Conservation (phyloP, 2,888 invertebrate species). For the Listrodromus nycthemerus region DNA sequence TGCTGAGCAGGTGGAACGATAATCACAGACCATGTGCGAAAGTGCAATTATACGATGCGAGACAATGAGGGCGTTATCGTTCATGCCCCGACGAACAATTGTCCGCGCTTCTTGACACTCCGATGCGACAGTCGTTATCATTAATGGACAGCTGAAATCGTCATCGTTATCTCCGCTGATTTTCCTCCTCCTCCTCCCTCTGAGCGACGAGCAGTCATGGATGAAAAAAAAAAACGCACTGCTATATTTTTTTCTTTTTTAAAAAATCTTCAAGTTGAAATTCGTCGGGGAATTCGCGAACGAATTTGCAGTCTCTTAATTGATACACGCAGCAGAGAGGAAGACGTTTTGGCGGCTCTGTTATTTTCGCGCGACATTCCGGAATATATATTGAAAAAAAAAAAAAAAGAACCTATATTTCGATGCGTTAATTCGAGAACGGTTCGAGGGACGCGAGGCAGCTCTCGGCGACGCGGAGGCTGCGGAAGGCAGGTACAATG, state of each 20-base stretch:
- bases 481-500: slow-evolving; percentile 34
- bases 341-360: background rate
- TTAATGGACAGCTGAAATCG: slow-evolving; percentile 46
- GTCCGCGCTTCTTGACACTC: background rate
- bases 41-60: slow-evolving; percentile 24
- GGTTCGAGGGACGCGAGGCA: background rate
- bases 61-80: slow-evolving; percentile 25
- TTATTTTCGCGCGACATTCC: slow-evolving; percentile 48
- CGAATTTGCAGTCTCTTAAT: slow-evolving; percentile 54
- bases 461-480: background rate
- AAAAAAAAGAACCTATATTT: slow-evolving; percentile 21
- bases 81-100: background rate
- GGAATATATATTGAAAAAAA: slow-evolving; percentile 22
- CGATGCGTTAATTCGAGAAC: slow-evolving; percentile 24
- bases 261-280: background rate
- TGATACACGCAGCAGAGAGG: slow-evolving; percentile 24
- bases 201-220: slow-evolving; percentile 34
- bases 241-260: background rate
- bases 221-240: background rate
- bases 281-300: slow-evolving; percentile 12
- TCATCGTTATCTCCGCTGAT: slow-evolving; percentile 5
- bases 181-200: background rate
- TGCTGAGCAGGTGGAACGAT: slow-evolving; percentile 21
- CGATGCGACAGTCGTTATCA: slow-evolving; percentile 29
- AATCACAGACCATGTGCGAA: background rate